These are phyloP conservation scores for Aspidoscelis tigris DNA, from an alignment of 2,113 vertebrate species.

Conservation along the genomic window DNA sequence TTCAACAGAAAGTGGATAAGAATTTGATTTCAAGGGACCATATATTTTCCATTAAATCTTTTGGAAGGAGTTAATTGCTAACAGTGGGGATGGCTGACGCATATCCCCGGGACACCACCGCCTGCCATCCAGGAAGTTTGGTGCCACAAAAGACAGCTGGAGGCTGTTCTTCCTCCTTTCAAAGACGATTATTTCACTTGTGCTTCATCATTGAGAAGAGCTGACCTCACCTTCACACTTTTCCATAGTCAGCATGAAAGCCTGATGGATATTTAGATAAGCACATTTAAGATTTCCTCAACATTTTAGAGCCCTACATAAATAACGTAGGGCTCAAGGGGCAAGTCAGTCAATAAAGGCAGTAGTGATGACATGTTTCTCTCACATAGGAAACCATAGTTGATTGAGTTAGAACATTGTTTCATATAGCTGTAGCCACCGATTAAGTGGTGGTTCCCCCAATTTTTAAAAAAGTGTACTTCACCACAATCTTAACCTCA, in stretches of 20 bases:
- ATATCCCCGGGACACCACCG: not conserved
- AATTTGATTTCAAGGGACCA: not conserved
- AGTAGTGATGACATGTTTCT: not conserved
- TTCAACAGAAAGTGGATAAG: not conserved
- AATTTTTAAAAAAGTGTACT: too few relatives aligned
- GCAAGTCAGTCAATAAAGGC: not conserved
- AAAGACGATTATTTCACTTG: not conserved
- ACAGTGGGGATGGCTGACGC: not conserved
- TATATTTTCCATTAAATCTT: not conserved
- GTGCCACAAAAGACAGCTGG: too few relatives aligned
- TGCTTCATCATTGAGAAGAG: not conserved
- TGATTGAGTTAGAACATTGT: too few relatives aligned
- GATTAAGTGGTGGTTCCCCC: too few relatives aligned
- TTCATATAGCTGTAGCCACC: too few relatives aligned
- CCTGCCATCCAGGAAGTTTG: too few relatives aligned
- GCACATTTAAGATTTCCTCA: not conserved
- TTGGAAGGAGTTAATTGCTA: not conserved
- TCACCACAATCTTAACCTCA: too few relatives aligned
- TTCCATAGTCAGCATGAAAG: not conserved
- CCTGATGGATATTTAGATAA: not conserved
- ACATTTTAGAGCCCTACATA: not conserved
- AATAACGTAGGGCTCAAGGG: not conserved
- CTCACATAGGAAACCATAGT: too few relatives aligned
- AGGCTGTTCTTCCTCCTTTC: too few relatives aligned
- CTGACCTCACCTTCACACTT: not conserved